phyloP scores from a whole-genome alignment of 92 coral and sea anemone species.

The Zoanthus sansibaricus region DNA sequence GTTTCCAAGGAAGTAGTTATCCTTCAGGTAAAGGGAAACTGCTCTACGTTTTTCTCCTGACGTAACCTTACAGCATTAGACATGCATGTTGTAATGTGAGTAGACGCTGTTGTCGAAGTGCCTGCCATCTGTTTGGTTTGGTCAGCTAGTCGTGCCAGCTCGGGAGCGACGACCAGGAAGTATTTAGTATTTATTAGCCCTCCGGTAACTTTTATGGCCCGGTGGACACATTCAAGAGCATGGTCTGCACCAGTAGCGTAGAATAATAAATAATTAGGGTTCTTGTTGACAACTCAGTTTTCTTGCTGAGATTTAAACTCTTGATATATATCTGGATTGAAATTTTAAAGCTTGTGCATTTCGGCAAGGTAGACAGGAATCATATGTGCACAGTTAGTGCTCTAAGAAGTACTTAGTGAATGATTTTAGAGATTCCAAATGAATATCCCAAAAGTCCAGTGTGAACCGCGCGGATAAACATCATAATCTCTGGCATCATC shows the following conservation, averaged over 20 bases:
- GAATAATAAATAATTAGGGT: constrained; percentile 44
- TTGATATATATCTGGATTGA: constrained; percentile 62
- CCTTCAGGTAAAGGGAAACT: constrained; percentile 18
- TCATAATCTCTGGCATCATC: neutral
- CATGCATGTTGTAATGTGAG: constrained; percentile 54
- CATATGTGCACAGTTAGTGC: too few relatives aligned
- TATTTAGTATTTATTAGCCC: constrained; percentile 37
- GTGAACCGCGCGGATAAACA: neutral
- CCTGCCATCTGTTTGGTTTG: constrained; percentile 71
- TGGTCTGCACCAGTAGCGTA: constrained; percentile 69
- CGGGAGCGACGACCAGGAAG: constrained; percentile 27
- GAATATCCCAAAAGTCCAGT: neutral
- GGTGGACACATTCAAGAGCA: constrained; percentile 50
- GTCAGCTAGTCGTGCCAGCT: constrained; percentile 44
- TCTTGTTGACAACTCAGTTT: constrained; percentile 67
- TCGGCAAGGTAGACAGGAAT: constrained; percentile 50
- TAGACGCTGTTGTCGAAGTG: constrained; percentile 34
- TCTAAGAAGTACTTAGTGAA: too few relatives aligned
- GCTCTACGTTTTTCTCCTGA: constrained; percentile 63
- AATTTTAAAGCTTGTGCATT: constrained; percentile 48
- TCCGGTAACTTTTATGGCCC: constrained; percentile 36
- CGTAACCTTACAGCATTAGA: constrained; percentile 43
- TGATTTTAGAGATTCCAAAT: neutral
- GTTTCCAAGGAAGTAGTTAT: too few relatives aligned
- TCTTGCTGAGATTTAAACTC: constrained; percentile 48